phyloP scores from a whole-genome alignment of 64 coral and sea anemone genomes.

The Porites lutea region DNA sequence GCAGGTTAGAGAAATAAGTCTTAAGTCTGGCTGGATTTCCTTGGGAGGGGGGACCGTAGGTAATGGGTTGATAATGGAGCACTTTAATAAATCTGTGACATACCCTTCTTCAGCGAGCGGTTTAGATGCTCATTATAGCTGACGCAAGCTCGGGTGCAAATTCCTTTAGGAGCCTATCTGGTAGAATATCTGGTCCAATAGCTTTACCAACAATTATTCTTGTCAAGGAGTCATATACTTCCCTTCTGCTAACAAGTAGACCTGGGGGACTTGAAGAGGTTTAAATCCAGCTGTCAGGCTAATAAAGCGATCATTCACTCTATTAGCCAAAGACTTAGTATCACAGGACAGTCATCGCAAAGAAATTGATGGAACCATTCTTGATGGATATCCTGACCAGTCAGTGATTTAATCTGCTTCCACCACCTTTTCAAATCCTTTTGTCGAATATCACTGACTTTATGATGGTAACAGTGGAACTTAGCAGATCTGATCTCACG shows the following conservation, averaged over 20 bases:
- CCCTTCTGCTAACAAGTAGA: not conserved
- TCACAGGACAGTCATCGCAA: constrained; percentile 9
- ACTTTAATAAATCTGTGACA: constrained; percentile 13
- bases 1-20: not conserved
- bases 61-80: not conserved
- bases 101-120: constrained; percentile 9
- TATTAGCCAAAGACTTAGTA: constrained; percentile 19
- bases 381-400: constrained; percentile 21
- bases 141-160: not conserved
- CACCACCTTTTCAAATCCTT: constrained; percentile 38
- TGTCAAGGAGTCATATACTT: not conserved
- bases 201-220: too few species aligned
- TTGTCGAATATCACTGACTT: constrained; percentile 62
- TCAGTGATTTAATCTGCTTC: constrained; percentile 42
- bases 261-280: not conserved
- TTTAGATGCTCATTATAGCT: constrained; percentile 41
- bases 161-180: too few species aligned
- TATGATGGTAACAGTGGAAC: constrained; percentile 10
- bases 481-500: constrained; percentile 23
- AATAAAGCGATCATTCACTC: constrained; percentile 2
- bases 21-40: constrained; percentile 32
- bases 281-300: constrained; percentile 4
- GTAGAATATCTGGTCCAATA: too few species aligned
- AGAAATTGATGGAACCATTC: constrained; percentile 57
- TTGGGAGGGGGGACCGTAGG: constrained; percentile 10